A percentile compares a stretch with the other conserved stretches of the same genome.
phyloP scores from a whole-genome alignment of 2,797 vertebrate genomes.

The Varecia variegata region DNA sequence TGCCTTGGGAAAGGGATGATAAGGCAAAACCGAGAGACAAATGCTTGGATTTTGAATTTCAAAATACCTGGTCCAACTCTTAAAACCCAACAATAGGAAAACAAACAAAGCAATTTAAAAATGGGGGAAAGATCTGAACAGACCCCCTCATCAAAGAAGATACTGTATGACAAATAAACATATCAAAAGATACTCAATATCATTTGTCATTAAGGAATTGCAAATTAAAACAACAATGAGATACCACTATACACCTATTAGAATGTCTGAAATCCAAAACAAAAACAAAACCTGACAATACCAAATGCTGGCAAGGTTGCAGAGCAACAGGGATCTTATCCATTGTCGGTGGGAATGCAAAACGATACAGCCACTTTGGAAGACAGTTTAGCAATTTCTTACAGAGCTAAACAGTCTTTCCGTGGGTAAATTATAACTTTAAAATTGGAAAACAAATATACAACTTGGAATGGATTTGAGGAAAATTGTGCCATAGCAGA shows the following conservation, averaged over 20 bases:
- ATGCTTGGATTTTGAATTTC: not conserved
- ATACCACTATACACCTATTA: not conserved
- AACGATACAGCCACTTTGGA: not conserved
- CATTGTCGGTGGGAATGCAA: not conserved
- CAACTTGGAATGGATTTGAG: conserved; percentile 99
- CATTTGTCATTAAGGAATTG: not conserved
- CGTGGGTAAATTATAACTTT: conserved; percentile 93
- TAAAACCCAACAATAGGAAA: not conserved
- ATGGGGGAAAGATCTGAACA: not conserved
- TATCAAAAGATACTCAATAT: not conserved
- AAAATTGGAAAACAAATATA: conserved; percentile 99
- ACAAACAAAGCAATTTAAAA: not conserved
- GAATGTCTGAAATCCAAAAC: not conserved
- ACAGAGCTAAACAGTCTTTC: not conserved
- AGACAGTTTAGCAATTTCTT: not conserved
- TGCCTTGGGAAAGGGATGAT: not conserved
- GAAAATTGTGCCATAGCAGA: conserved; percentile 94
- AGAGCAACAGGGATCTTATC: not conserved
- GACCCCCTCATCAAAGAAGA: not conserved
- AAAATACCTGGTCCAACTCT: not conserved
- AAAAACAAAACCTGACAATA: not conserved
- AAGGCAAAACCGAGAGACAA: not conserved
- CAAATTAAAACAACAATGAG: not conserved
- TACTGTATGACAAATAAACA: not conserved
- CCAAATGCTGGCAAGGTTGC: not conserved